Evolutionary conservation across 2,797 vertebrate genomes (phyloP), one percentile per base, ranked within the genome.

Genomic region (Clarias laeviceps): DNA sequence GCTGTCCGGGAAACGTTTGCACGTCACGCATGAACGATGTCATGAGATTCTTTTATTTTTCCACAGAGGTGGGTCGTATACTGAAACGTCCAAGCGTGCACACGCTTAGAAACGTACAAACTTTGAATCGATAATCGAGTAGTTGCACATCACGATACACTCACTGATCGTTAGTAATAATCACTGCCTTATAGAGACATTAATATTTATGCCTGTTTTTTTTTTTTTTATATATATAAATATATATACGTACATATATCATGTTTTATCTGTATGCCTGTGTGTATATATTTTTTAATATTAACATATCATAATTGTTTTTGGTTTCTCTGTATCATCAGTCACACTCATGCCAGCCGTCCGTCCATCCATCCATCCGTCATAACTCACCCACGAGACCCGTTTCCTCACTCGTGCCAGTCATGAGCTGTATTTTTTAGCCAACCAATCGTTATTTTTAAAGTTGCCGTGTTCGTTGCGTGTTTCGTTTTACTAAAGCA

Each of bases 1-100:
- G 40, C 80, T 50, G 65, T 62, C 78, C n/a, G 22, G 64, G 77
- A 84, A 86, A 61, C 50, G 70, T 86, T 83, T 87, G 84, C 85
- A 87, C 84, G 70, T 84, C 79, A 89, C 91, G 90, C 89, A 91
- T 87, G 85, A 93, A 91, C 82, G 6, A 20, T 11, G 78, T 80
- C 18, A 18, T 27, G 57, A 37, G 32, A 4, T 27, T 11, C 8
- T 8, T 8, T 24, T 24, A 8, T 5, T 50, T 34, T 32, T 20
- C 20, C 17, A 6, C 12, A 7, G n/a, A 54, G n/a, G n/a, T 57
- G 2, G 6, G 17, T 20, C 27, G 5, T 72, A 14, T 27, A 64
- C n/a, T 24, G 7, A 24, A 24, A 24, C 1, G 59, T 20, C 4
- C 3, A 5, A 59, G 57, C 65, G 65, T 14, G 17, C 54, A 76